Evolutionary conservation across 2,797 vertebrate genomes (phyloP), one percentile per base, ranked within the genome.

Genomic region (Chelmon rostratus): DNA sequence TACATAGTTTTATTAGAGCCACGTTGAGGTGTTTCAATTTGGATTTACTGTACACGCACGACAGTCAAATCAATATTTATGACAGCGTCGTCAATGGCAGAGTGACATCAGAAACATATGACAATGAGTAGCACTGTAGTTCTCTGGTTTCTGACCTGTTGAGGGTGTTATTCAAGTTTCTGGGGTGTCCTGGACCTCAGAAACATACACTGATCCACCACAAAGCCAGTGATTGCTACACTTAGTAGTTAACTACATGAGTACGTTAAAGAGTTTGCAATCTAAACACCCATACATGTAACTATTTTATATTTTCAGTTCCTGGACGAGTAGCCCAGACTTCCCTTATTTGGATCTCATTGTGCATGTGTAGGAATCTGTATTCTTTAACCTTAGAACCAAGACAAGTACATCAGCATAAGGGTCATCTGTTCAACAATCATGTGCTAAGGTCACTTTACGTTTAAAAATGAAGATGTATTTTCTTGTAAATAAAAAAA

Each of bases 401-500:
- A 62, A 57, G 28, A 81, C 56, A 67, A 75, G 28, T 83, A 50
- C 50, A 66, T 86, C 21, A 2, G 33, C 65, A 56, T 72, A 54
- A 63, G 72, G 13, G 46, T 64, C 70, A 85, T 88, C 65, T 57
- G 73, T 81, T 83, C 33, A 69, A 65, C 86, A 75, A 78, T 78
- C 73, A 81, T 61, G 50, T 67, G 76, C 81, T 86, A 57, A 31
- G 53, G 67, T 86, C 86, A 87, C 82, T 90, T 91, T 93, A 81
- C 23, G 54, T 85, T 89, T 70, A 82, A 70, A 90, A 66, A 87
- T 86, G 78, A 90, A 91, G 69, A 89, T 91, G 87, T 92, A 88
- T 93, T 92, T 93, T 93, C 86, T 63, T 93, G 93, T 92, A 87
- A 92, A 93, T 93, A 90, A 94, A 92, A 3, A 92, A 2, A 67